Evolutionary conservation across 2,797 vertebrate genomes (phyloP).

Genomic region (Microctenopoma steveboyesi): DNA sequence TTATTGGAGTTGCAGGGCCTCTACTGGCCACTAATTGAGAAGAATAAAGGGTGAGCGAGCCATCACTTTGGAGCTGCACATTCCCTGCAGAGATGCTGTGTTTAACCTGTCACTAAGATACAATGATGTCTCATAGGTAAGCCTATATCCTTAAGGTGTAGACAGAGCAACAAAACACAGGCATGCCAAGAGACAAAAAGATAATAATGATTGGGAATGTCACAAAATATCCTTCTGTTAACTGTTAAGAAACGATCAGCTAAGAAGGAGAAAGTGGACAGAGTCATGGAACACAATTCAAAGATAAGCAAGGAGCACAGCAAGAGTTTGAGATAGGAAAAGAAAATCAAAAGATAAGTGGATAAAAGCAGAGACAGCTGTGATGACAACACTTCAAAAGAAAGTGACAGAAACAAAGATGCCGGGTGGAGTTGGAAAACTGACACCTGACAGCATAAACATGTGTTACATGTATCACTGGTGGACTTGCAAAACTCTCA

Average conservation of each 20-base stretch:
- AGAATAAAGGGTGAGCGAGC: conserved; percentile 20
- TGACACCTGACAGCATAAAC: conserved; percentile 57
- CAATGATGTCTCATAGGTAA: conserved; percentile 28
- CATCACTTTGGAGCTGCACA: conserved; percentile 7
- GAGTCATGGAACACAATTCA: conserved; percentile 51
- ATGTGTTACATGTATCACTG: conserved; percentile 37
- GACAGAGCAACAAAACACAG: conserved; percentile 21
- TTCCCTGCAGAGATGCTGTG: conserved; percentile 28
- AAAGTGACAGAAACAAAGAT: conserved; percentile 47
- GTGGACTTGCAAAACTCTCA: conserved; percentile 31
- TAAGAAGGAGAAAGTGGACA: conserved; percentile 31
- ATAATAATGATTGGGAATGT: conserved; percentile 16
- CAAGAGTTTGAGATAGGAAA: conserved; percentile 42
- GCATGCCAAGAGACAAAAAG: neutral
- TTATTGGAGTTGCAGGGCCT: conserved; percentile 19
- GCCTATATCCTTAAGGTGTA: conserved; percentile 18
- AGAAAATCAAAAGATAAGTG: conserved; percentile 60
- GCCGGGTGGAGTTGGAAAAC: conserved; percentile 40
- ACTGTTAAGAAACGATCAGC: conserved; percentile 27
- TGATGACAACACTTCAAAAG: conserved; percentile 50
- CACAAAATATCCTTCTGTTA: conserved; percentile 6
- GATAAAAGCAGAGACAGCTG: conserved; percentile 55
- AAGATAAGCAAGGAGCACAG: conserved; percentile 48
- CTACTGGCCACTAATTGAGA: conserved; percentile 38
- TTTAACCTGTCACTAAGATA: conserved; percentile 50